A percentile compares a stretch with the other conserved stretches of the same genome.
These are phyloP conservation scores for Ditylenchus weischeri DNA, from an alignment of 2,888 invertebrate species.

Conservation along the genomic window DNA sequence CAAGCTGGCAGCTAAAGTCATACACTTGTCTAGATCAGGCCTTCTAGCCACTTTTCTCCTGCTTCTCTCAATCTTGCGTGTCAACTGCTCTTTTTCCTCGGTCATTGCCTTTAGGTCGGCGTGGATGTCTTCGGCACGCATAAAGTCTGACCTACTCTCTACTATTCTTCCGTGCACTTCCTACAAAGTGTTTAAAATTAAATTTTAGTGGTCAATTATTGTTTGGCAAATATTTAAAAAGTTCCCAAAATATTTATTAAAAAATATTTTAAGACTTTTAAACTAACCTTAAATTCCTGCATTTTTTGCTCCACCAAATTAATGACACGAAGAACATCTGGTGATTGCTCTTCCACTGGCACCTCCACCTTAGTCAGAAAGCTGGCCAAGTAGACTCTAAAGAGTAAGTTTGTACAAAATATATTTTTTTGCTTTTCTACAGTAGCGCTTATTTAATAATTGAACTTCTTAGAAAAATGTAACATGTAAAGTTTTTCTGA, in stretches of 20 bases:
- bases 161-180: constrained; percentile 43
- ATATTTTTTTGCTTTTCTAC: too few species aligned
- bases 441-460: too few species aligned
- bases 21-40: constrained; percentile 47
- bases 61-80: constrained; percentile 66
- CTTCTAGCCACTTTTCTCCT: constrained; percentile 47
- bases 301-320: constrained; percentile 35
- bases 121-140: constrained; percentile 75
- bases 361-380: constrained; percentile 38
- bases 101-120: constrained; percentile 71
- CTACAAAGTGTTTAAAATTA: constrained; percentile 31
- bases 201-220: too few species aligned
- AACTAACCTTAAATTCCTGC: constrained; percentile 38
- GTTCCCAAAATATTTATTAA: not conserved
- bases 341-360: constrained; percentile 34
- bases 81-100: constrained; percentile 76
- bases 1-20: constrained; percentile 62
- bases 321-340: constrained; percentile 29
- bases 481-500: too few species aligned
- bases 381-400: constrained; percentile 31
- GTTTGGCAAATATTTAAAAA: too few species aligned
- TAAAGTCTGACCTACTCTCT: constrained; percentile 61
- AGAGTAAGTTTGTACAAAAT: not conserved
- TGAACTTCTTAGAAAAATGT: too few species aligned
- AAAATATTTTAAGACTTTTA: constrained; percentile 7